Base-by-base conservation (phyloP, 1,140 invertebrate genomes). In the Anastrepha ludens region DNA sequence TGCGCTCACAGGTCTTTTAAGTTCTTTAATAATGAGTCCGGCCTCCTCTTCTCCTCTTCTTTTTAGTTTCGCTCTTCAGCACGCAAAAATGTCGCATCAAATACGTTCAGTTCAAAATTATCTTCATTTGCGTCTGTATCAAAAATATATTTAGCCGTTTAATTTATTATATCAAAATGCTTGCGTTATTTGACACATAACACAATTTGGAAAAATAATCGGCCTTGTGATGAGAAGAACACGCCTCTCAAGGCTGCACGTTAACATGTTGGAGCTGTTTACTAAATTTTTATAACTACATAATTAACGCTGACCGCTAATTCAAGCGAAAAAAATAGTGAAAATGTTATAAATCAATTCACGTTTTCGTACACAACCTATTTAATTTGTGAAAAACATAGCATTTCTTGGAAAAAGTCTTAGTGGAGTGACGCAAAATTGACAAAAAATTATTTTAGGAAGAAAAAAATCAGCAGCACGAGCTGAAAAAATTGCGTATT, bases 281-380 rank as follows among this genome's bases (percentile, higher is more conserved):
- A 55, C 50, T 55, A 55, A 55, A 70, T n/a, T 81, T 81, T 81
- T 20, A 55, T 81, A 47, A 74, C 67, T 55, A 58, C 5, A 81
- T 55, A 81, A 55, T 58, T 81, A 20, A 50, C 29, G 47, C 3
- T 29, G 9, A 50, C 3, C 11, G 50, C 47, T 58, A 55, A 55
- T 81, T 55, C 55, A 55, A 47, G 47, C 6, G 2, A 74, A 39
- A 29, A 58, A 3, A 81, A 29, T 11, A 81, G 44, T 55, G 20
- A 55, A 81, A 81, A 81, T 81, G 47, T 55, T 55, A 29, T 81
- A 81, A 81, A 81, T 81, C 74, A 81, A 81, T 55, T 5, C 8
- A 55, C 7, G 44, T 55, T 44, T 44, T 81, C 9, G 17, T 29
- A 50, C 74, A 0, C 20, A 15, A 20, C 47, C 50, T 55, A 55